phyloP scores from a whole-genome alignment of 1,140 invertebrate genomes.

The Gyrodactylus bullatarudis region DNA sequence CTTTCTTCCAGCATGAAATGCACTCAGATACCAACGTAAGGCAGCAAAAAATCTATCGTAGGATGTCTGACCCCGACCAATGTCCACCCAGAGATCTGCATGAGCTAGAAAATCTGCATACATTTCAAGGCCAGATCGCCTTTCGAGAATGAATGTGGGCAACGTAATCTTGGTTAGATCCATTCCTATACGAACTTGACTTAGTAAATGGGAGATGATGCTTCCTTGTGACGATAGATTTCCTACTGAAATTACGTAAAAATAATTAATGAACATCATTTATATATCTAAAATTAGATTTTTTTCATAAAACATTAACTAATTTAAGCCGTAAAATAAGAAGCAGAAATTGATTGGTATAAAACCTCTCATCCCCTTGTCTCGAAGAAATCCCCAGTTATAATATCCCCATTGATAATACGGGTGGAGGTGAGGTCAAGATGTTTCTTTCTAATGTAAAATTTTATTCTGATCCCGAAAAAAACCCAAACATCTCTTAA shows the following conservation, averaged over 20 bases:
- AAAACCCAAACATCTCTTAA: too few species aligned
- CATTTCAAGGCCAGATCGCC: conserved; percentile 20
- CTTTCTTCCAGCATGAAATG: conserved; percentile 53
- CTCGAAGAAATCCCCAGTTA: too few species aligned
- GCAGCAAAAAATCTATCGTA: conserved; percentile 62
- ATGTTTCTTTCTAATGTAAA: too few species aligned
- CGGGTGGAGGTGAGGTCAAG: too few species aligned
- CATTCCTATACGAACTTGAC: conserved; percentile 20
- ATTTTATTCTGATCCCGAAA: too few species aligned
- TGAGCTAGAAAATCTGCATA: conserved; percentile 22
- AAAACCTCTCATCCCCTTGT: too few species aligned
- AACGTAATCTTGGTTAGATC: conserved; percentile 21
- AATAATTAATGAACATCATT: neutral
- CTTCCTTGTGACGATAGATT: conserved; percentile 70
- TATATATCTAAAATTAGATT: too few species aligned
- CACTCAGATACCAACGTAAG: conserved; percentile 24
- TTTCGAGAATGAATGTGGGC: conserved; percentile 21
- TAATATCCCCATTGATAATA: too few species aligned
- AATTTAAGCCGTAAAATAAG: neutral
- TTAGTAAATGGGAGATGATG: conserved; percentile 34
- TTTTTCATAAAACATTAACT: neutral
- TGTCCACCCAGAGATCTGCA: conserved; percentile 25
- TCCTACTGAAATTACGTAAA: conserved; percentile 18
- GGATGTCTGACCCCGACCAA: conserved; percentile 42
- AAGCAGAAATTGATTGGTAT: too few species aligned